Percentiles rank a stretch among this genome's conserved stretches.
Conservation (phyloP, 2,888 invertebrate genomes). For the Cosmorhoe ocellata region DNA sequence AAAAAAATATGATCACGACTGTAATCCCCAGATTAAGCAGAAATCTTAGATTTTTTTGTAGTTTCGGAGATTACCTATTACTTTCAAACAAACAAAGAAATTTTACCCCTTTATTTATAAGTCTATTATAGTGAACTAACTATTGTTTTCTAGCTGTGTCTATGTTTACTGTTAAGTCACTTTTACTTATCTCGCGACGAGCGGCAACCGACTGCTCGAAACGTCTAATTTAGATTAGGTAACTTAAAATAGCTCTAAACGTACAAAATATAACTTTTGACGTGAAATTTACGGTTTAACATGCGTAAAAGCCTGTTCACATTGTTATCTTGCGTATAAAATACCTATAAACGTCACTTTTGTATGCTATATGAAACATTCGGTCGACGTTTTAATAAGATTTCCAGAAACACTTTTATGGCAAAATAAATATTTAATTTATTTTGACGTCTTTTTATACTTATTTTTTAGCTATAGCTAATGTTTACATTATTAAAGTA, state of each 20-base stretch:
- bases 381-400: conserved; percentile 31
- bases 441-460: neutral
- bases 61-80: too few species aligned
- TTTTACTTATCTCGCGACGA: conserved; percentile 50
- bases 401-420: conserved; percentile 11
- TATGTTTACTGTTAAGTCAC: conserved; percentile 65
- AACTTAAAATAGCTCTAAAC: conserved; percentile 28
- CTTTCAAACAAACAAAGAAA: too few species aligned
- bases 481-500: too few species aligned
- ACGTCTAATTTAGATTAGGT: conserved; percentile 59
- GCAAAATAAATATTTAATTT: conserved; percentile 4
- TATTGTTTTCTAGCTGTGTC: neutral
- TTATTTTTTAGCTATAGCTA: too few species aligned
- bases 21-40: too few species aligned
- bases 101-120: too few species aligned
- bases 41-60: too few species aligned
- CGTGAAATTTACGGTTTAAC: conserved; percentile 31
- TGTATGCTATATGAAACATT: conserved; percentile 21
- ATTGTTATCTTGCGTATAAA: conserved; percentile 38
- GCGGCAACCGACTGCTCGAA: conserved; percentile 44
- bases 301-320: conserved; percentile 31
- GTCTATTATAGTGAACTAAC: conserved; percentile 28
- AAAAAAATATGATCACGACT: too few species aligned
- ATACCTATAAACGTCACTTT: conserved; percentile 41
- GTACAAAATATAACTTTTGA: conserved; percentile 24